Evolutionary conservation across 2,888 invertebrate species (phyloP).

Genomic region (Rhamnusium bicolor): DNA sequence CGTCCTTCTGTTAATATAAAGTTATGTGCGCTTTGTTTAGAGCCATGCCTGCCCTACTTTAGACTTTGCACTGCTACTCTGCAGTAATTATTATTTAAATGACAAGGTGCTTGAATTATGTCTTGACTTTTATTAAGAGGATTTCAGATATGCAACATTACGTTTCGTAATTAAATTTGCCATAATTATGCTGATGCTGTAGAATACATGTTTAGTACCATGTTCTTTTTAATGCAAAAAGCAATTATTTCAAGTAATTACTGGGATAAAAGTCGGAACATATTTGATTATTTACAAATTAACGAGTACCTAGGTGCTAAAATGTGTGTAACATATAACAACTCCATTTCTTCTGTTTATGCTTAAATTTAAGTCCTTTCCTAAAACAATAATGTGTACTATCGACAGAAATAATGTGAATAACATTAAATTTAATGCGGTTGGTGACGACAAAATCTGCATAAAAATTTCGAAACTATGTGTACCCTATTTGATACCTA

Average conservation of each 20-base stretch:
- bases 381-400: too few species aligned
- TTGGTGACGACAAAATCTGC: too few species aligned
- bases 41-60: conserved; percentile 11
- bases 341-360: too few species aligned
- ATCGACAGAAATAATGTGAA: too few species aligned
- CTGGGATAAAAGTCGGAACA: not conserved
- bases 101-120: conserved; percentile 21
- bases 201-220: too few species aligned
- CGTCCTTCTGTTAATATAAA: conserved; percentile 6
- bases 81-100: conserved; percentile 24
- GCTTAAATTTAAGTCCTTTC: too few species aligned
- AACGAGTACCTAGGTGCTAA: too few species aligned
- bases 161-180: conserved; percentile 20
- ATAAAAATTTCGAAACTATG: too few species aligned
- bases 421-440: too few species aligned
- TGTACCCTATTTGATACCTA: too few species aligned
- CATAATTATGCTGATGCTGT: conserved; percentile 6
- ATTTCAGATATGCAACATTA: conserved; percentile 10
- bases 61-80: conserved; percentile 1
- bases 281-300: too few species aligned
- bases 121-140: conserved; percentile 26
- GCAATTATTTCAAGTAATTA: not conserved
- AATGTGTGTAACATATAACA: too few species aligned
- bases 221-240: not conserved
- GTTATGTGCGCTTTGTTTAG: conserved; percentile 14